phyloP scores from a whole-genome alignment of 1,140 invertebrate genomes.

The Acromyrmex echinatior region DNA sequence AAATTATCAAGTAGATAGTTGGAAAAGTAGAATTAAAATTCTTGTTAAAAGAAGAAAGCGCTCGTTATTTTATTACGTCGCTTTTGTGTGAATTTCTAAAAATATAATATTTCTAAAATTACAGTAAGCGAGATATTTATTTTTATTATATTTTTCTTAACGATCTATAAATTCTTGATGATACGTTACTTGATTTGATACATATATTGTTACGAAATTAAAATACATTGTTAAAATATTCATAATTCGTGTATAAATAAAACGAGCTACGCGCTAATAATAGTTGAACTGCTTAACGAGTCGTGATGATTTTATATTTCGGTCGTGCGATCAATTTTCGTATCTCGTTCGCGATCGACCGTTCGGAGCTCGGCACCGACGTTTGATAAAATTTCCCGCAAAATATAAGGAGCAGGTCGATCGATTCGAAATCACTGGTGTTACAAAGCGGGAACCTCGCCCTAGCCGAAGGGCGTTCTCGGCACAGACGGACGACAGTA shows the following conservation, averaged over 20 bases:
- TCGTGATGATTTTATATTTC: background rate
- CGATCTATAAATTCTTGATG: background rate
- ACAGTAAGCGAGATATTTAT: background rate
- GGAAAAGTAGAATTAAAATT: constrained; percentile 15
- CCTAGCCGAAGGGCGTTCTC: constrained; percentile 66
- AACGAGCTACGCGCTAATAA: background rate
- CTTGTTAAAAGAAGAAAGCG: background rate
- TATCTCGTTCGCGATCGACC: constrained; percentile 13
- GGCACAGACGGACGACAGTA: constrained; percentile 56
- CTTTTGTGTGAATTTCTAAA: background rate
- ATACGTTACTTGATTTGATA: background rate
- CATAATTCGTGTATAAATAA: background rate
- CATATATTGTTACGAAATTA: background rate
- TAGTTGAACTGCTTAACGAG: background rate
- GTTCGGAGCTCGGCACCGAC: background rate
- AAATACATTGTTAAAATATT: background rate
- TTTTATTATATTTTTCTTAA: background rate
- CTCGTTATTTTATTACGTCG: background rate
- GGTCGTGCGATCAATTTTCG: background rate
- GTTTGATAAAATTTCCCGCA: constrained; percentile 28
- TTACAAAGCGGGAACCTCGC: constrained; percentile 57
- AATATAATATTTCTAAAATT: background rate
- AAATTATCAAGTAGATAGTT: constrained; percentile 30
- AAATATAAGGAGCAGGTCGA: constrained; percentile 38
- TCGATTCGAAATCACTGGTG: constrained; percentile 53